Evolutionary conservation across 2,888 invertebrate genomes (phyloP), one percentile per base, ranked within the genome.

Genomic region (Stegophylla sp.): DNA sequence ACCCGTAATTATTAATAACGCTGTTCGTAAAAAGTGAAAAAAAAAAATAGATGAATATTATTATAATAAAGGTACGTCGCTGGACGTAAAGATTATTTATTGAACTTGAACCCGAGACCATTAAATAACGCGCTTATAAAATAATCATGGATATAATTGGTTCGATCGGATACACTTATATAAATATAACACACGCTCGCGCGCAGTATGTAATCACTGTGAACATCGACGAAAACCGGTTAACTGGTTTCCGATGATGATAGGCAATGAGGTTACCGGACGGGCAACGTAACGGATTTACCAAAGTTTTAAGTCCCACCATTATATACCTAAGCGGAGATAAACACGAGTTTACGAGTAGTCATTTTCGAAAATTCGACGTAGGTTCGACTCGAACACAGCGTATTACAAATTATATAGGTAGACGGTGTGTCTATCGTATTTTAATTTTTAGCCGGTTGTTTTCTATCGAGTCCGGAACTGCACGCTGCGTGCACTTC

Each of bases 101-200:
- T 51, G 71, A 61, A 48, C 71, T 79, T 45, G 77, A 69, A 67
- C 56, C 26, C 48, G 17, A 56, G 43, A 56, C 53, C 53, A 76
- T 76, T 64, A 75, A 77, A 67, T 69, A 59, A 34, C 63, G 15
- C 23, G 34, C 63, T 51, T 63, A 63, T 63, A 73, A 61, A 73
- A 73, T 73, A 74, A 74, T 74, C n/a, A 53, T 41, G 15, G 45
- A 48, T 48, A 77, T 77, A 79, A 79, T 79, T 79, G 79, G 69
- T 79, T 71, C 61, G 61, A 71, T 71, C 79, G 56, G 23, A 76
- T 51, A 53, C 20, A 43, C 34, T 15, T 45, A 45, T 43, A 20
- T 20, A 1, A 1, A 20, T 20, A 4, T 59, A 59, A 28, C 15
- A 61, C 5, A 26, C 34, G n/a, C 20, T 56, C 20, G 61, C 63